Evolutionary conservation across 2,797 vertebrate species (phyloP).

Genomic region (Avahi laniger): DNA sequence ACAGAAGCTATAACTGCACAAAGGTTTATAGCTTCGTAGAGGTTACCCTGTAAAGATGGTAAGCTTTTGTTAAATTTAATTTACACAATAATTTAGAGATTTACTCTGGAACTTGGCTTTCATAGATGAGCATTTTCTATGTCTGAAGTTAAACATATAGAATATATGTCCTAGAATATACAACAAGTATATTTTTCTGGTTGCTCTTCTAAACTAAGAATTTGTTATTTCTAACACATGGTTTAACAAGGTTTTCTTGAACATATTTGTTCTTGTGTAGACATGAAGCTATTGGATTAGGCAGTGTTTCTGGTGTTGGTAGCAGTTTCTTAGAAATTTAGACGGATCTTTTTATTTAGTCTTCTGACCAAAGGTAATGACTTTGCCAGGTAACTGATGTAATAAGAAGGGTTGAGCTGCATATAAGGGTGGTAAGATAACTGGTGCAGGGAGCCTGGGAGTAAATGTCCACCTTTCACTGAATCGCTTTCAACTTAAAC

Average conservation of each 20-base stretch:
- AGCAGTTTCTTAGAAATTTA: conserved; percentile 34
- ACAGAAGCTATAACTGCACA: not conserved
- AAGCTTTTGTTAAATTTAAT: conserved; percentile 21
- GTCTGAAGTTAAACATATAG: not conserved
- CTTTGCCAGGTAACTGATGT: not conserved
- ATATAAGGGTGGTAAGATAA: not conserved
- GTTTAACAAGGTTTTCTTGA: not conserved
- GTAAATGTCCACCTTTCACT: not conserved
- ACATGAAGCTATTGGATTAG: not conserved
- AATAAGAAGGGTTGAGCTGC: not conserved
- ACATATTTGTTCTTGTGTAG: not conserved
- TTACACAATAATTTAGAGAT: not conserved
- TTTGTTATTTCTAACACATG: not conserved
- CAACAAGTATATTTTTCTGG: not conserved
- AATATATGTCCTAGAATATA: not conserved
- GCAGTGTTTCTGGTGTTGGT: not conserved
- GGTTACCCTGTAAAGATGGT: not conserved
- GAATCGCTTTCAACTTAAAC: not conserved
- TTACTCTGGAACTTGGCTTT: not conserved
- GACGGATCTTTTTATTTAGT: not conserved
- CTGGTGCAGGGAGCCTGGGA: not conserved
- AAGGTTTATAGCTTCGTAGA: not conserved
- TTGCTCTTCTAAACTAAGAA: not conserved
- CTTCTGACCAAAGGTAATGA: not conserved
- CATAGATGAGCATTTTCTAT: not conserved